Conservation (phyloP, 35 echinoderm and acorn worm genomes). For the Strongylocentrotus purpuratus region DNA sequence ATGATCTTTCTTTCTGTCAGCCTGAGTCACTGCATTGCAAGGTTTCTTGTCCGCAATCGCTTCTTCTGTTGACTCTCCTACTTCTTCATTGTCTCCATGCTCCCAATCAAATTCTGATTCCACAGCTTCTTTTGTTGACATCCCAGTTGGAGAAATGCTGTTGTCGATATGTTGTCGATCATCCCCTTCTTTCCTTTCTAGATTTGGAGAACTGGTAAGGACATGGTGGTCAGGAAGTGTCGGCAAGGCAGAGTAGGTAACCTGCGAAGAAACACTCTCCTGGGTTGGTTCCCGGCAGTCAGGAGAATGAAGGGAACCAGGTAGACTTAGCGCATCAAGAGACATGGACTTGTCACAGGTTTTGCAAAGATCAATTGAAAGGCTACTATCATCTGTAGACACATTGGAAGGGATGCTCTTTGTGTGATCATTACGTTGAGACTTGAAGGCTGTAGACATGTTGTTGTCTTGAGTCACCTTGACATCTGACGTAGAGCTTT, state of each 20-base stretch:
- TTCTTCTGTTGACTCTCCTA: not conserved
- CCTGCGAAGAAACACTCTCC: not conserved
- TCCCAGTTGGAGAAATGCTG: not conserved
- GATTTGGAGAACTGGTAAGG: not conserved
- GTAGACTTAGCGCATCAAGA: not conserved
- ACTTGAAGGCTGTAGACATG: not conserved
- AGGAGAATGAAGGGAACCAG: not conserved
- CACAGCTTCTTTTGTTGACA: not conserved
- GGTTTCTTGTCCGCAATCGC: not conserved
- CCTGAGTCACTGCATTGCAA: not conserved
- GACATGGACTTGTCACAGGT: not conserved
- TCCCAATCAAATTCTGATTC: conserved; percentile 24
- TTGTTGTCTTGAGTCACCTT: not conserved
- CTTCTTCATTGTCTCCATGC: not conserved
- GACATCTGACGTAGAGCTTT: not conserved
- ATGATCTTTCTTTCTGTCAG: not conserved
- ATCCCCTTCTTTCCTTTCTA: not conserved
- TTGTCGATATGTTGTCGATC: not conserved
- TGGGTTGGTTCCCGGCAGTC: not conserved
- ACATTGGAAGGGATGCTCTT: not conserved
- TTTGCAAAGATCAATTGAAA: not conserved
- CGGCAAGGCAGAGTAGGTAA: not conserved
- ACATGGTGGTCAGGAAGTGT: not conserved
- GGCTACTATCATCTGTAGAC: not conserved
- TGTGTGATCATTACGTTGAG: not conserved